Conservation (phyloP, 2,888 invertebrate species). For the Aporophyla nigra region DNA sequence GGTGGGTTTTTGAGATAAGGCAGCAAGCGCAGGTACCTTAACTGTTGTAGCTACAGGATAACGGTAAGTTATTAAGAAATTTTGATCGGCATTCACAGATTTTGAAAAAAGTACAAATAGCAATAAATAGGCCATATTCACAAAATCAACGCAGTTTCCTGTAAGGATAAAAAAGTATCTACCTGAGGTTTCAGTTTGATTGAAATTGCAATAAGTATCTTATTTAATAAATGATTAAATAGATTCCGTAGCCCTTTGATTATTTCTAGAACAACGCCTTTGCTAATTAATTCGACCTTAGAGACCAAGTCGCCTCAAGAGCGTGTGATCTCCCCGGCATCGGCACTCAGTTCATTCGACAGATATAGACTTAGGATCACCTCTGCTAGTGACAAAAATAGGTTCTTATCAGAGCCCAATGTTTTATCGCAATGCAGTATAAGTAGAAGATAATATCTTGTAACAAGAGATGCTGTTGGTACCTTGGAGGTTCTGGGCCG, state of each 20-base stretch:
- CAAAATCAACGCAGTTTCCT: not conserved
- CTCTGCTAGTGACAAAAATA: not conserved
- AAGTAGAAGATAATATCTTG: not conserved
- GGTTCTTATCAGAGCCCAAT: not conserved
- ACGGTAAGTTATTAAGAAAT: not conserved
- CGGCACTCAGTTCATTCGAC: not conserved
- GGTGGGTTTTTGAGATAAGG: not conserved
- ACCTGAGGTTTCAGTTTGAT: not conserved
- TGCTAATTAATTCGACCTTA: not conserved
- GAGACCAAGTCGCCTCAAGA: too few species aligned
- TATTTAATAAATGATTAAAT: not conserved
- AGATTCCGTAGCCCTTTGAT: not conserved
- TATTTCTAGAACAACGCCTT: not conserved
- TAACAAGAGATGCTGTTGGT: not conserved
- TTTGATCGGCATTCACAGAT: not conserved
- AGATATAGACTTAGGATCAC: not conserved
- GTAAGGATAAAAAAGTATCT: not conserved
- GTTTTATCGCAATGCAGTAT: not conserved
- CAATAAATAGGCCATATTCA: not conserved
- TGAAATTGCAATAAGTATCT: not conserved
- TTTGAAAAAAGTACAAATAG: not conserved
- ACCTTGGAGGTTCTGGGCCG: conserved; percentile 92
- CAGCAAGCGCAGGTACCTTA: not conserved
- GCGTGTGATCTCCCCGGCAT: not conserved
- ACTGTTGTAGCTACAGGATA: not conserved